Conservation (phyloP, 2,888 invertebrate species). For the Doris montereyensis region DNA sequence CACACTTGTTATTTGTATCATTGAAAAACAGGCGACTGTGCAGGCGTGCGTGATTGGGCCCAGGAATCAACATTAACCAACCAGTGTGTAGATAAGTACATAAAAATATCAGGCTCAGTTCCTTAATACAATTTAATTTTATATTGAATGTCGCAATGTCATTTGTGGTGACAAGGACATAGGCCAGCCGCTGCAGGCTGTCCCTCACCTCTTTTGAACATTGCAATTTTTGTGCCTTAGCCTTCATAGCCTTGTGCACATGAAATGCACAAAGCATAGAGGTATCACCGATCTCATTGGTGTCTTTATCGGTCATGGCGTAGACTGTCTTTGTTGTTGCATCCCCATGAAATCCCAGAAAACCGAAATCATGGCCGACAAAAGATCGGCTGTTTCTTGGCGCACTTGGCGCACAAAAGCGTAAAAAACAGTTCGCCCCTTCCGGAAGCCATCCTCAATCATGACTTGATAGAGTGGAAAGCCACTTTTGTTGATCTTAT, state of each 20-base stretch:
- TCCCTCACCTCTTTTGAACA: no score
- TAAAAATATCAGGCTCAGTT: neutral
- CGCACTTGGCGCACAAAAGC: neutral
- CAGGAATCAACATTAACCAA: neutral
- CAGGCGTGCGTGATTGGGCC: constrained; percentile 1
- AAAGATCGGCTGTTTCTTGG: constrained; percentile 5
- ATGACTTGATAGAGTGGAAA: constrained; percentile 9
- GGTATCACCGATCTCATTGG: neutral
- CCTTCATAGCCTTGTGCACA: no score
- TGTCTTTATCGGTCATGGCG: neutral
- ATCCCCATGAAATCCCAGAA: neutral
- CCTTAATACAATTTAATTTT: neutral
- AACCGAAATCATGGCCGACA: neutral
- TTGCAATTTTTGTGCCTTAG: no score
- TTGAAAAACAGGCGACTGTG: constrained; percentile 4
- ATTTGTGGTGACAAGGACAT: constrained; percentile 16
- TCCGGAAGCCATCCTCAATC: constrained; percentile 1
- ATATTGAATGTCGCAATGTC: constrained; percentile 2
- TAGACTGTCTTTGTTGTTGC: neutral
- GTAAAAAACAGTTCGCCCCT: neutral
- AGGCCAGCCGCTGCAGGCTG: no score
- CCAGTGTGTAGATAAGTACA: neutral
- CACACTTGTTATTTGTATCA: constrained; percentile 11
- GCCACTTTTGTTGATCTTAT: constrained; percentile 4
- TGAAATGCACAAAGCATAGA: constrained; percentile 5